Conservation (phyloP, 2,113 vertebrate genomes). For the Lamprotornis superbus region DNA sequence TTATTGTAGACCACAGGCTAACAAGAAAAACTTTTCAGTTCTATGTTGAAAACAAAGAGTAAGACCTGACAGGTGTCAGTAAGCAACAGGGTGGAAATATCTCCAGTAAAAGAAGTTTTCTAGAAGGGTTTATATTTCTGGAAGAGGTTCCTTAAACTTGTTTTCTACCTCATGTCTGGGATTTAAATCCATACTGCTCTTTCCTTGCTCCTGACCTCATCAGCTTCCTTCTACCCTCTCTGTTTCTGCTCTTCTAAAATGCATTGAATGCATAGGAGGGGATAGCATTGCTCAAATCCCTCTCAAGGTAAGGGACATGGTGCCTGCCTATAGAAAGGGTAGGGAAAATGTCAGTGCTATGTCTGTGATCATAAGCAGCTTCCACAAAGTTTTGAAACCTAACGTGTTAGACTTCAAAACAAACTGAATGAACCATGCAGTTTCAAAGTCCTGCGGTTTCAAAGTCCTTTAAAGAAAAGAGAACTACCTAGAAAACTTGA, state of each 20-base stretch:
- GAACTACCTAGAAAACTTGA: not conserved
- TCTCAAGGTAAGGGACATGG: not conserved
- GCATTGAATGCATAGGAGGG: not conserved
- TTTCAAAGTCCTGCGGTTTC: not conserved
- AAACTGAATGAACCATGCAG: not conserved
- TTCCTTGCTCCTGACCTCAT: not conserved
- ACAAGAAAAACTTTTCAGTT: not conserved
- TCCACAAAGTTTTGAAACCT: not conserved
- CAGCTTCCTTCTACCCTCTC: not conserved
- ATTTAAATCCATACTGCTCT: not conserved
- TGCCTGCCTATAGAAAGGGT: not conserved
- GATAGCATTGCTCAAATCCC: not conserved
- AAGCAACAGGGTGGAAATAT: not conserved
- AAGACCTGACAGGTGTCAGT: not conserved
- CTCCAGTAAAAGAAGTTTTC: not conserved
- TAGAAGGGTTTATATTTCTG: not conserved
- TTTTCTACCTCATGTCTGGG: not conserved
- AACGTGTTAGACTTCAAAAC: not conserved
- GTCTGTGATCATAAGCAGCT: not conserved
- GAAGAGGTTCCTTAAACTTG: not conserved
- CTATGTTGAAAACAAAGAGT: not conserved
- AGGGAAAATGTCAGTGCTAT: not conserved
- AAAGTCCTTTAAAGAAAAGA: not conserved
- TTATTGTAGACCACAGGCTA: not conserved
- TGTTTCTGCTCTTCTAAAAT: not conserved